Conservation (phyloP, 2,888 invertebrate genomes). For the Mythimna albipuncta region DNA sequence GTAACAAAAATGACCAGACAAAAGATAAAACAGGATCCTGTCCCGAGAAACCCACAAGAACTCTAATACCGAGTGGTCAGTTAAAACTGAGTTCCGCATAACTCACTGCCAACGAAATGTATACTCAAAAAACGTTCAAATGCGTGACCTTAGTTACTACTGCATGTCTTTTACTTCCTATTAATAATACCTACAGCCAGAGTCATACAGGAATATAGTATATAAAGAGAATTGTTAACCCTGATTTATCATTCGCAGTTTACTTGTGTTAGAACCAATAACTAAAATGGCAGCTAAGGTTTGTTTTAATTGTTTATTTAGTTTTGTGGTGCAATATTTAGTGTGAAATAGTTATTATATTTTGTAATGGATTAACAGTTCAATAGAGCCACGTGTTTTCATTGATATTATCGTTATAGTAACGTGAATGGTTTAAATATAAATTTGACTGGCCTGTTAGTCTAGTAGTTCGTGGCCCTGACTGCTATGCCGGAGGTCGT, state of each 20-base stretch:
- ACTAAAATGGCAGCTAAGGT: conserved; percentile 89
- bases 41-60: conserved; percentile 5
- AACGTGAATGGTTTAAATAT: no score
- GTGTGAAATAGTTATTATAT: not conserved
- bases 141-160: conserved; percentile 79
- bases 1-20: not conserved
- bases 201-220: conserved; percentile 78
- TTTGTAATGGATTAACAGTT: not conserved
- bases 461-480: no score
- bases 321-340: not conserved
- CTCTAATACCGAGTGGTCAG: conserved; percentile 55
- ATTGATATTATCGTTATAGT: not conserved
- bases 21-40: conserved; percentile 13
- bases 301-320: conserved; percentile 51
- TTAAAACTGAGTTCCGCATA: conserved; percentile 82
- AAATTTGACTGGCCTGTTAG: no score
- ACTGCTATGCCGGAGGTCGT: no score
- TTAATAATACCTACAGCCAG: conserved; percentile 77
- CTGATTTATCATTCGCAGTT: conserved; percentile 86
- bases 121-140: conserved; percentile 82
- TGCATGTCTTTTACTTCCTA: conserved; percentile 87
- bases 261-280: conserved; percentile 83
- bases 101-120: conserved; percentile 79
- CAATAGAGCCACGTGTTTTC: not conserved
- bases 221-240: conserved; percentile 79